Percentiles rank a stretch among this genome's conserved stretches.
phyloP scores from a whole-genome alignment of 2,113 vertebrate species.

The Corvus cornix region DNA sequence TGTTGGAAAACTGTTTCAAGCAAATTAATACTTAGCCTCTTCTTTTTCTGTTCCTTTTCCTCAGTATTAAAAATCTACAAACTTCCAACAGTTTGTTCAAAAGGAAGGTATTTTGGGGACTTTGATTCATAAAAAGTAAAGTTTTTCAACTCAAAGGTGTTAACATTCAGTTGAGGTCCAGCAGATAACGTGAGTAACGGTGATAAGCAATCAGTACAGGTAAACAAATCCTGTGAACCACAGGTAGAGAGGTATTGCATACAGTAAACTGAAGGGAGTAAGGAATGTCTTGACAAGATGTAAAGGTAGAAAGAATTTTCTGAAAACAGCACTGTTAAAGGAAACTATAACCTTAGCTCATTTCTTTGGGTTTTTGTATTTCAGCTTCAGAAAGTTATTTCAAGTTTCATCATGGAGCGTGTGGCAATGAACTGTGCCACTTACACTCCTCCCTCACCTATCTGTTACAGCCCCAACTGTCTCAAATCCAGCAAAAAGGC shows the following conservation, averaged over 20 bases:
- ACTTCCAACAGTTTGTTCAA: neutral
- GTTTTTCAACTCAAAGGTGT: neutral
- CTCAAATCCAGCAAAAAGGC: neutral
- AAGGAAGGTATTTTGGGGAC: neutral
- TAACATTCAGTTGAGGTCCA: neutral
- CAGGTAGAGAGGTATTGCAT: too few species aligned
- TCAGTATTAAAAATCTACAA: neutral
- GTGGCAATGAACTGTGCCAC: neutral
- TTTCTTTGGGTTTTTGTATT: neutral
- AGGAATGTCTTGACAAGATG: neutral
- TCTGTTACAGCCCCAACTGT: neutral
- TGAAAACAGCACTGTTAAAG: neutral
- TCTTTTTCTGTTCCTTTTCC: neutral
- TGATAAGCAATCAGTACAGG: neutral
- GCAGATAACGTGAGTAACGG: neutral
- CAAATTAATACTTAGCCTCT: neutral
- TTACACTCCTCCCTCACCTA: neutral
- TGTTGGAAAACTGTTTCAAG: neutral
- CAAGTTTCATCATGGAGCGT: neutral
- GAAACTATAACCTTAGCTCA: fast-evolving
- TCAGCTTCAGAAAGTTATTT: neutral
- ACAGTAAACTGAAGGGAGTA: neutral
- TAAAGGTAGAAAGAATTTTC: neutral
- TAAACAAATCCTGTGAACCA: neutral
- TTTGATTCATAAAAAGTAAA: neutral